These are phyloP conservation scores for Arenicola marina DNA, from an alignment of 2,888 invertebrate species.

Conservation along the genomic window DNA sequence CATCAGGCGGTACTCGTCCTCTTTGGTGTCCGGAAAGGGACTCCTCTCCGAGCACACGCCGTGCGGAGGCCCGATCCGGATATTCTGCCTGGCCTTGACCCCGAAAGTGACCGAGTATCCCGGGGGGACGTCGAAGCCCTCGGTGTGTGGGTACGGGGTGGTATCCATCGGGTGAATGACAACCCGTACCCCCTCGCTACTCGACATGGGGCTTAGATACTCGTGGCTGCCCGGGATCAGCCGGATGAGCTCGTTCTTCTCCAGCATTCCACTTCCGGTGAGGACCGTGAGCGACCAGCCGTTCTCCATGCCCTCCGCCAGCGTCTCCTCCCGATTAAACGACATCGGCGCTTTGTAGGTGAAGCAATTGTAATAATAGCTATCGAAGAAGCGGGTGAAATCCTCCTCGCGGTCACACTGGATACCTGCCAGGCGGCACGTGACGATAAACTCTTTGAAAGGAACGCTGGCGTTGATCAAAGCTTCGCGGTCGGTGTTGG, in stretches of 20 bases:
- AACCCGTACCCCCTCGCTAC: conserved; percentile 30
- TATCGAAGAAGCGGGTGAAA: conserved; percentile 32
- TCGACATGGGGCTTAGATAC: conserved; percentile 33
- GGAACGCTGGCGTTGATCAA: conserved; percentile 28
- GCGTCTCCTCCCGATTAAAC: conserved; percentile 12
- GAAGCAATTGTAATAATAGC: conserved; percentile 35
- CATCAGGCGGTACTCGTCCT: conserved; percentile 23
- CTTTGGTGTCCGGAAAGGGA: conserved; percentile 18
- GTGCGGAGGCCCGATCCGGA: conserved; percentile 27
- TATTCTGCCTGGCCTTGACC: conserved; percentile 30
- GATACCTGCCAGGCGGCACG: conserved; percentile 28
- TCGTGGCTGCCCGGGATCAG: conserved; percentile 33
- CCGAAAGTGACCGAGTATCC: conserved; percentile 33
- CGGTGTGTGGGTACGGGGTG: conserved; percentile 33
- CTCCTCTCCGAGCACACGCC: conserved; percentile 29
- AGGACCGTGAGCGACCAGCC: conserved; percentile 32
- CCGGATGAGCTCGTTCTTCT: conserved; percentile 27
- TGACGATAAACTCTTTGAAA: conserved; percentile 35
- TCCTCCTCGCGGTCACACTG: conserved; percentile 24
- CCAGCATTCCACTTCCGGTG: conserved; percentile 33
- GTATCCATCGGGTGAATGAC: conserved; percentile 31
- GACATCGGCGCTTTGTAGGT: conserved; percentile 27
- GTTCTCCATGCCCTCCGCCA: conserved; percentile 33
- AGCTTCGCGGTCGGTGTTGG: conserved; percentile 21
- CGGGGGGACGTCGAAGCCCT: conserved; percentile 35